Conservation (phyloP, 2,888 invertebrate species). For the Acanthopleura granulata region DNA sequence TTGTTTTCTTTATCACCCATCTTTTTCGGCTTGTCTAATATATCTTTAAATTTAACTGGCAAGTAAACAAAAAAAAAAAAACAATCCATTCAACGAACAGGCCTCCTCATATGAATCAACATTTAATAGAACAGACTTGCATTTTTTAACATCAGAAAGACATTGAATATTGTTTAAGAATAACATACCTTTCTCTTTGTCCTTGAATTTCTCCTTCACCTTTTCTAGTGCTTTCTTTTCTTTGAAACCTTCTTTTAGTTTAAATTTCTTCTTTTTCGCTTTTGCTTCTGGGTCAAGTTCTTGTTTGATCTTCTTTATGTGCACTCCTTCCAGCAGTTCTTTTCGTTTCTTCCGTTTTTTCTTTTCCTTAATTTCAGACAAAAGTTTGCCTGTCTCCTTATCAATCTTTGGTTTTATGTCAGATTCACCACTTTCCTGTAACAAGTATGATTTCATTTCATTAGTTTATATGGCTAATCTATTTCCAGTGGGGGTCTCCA, state of each 20-base stretch:
- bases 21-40: constrained; percentile 44
- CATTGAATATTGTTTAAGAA: no score
- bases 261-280: constrained; percentile 50
- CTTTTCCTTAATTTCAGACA: constrained; percentile 25
- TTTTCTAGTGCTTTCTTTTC: constrained; percentile 40
- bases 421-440: neutral
- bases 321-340: neutral
- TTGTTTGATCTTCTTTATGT: constrained; percentile 21
- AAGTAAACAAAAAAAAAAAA: neutral
- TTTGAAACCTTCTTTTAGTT: constrained; percentile 29
- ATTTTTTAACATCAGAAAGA: no score
- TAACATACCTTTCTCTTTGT: constrained; percentile 28
- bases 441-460: neutral
- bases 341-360: constrained; percentile 27
- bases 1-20: constrained; percentile 43
- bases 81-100: no score
- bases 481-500: no score
- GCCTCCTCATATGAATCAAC: no score
- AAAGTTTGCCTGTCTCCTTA: constrained; percentile 22
- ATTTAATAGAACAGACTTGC: no score
- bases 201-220: constrained; percentile 48
- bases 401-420: constrained; percentile 15
- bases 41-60: constrained; percentile 29
- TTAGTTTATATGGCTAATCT: no score
- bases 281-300: constrained; percentile 38